Base-by-base conservation (phyloP, 2,888 invertebrate genomes). In the Halictus ligatus region DNA sequence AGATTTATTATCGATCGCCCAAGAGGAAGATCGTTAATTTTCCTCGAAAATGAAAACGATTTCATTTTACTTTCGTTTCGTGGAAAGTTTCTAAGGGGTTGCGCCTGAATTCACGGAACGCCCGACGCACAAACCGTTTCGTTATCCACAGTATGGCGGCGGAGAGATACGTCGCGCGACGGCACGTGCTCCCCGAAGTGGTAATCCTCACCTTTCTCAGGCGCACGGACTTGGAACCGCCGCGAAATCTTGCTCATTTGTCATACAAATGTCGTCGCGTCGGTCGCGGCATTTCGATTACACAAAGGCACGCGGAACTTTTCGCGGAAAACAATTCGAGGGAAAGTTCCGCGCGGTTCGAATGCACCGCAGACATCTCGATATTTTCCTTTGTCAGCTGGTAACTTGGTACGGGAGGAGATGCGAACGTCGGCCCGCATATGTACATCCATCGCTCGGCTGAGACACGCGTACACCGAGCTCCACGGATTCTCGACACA, bases 371-470 rank as follows among this genome's bases (percentile, higher is more conserved):
- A 54, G 64, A 73, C 58, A 67, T 64, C 25, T 76, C 72, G 64
- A 83, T 80, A 83, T 73, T 76, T 78, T 54, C 78, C 75, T 82
- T 82, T 71, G 71, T 78, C 29, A 29, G 25, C 67, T 5, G 72
- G 43, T 58, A 54, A 48, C 71, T 54, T 25, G 6, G 35, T 15
- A 67, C 3, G 43, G 29, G 48, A 74, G 64, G 54, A 25, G 72
- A 72, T 54, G 40, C 84, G 78, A 82, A 84, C n/a, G 35, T 50
- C 71, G 12, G 13, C 43, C 54, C 50, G 69, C 69, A 43, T 71
- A 75, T 50, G 48, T 29, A 71, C 35, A 29, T 13, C 54, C 69
- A 35, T 50, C 21, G 29, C 43, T 71, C 50, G 15, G n/a, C 25
- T 15, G 29, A n/a, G 75, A 64, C 35, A 83, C 35, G 67, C 72